Percentiles rank a stretch among this genome's conserved stretches.
Evolutionary conservation across 1,140 invertebrate genomes (phyloP).

Genomic region (Episyrphus balteatus): DNA sequence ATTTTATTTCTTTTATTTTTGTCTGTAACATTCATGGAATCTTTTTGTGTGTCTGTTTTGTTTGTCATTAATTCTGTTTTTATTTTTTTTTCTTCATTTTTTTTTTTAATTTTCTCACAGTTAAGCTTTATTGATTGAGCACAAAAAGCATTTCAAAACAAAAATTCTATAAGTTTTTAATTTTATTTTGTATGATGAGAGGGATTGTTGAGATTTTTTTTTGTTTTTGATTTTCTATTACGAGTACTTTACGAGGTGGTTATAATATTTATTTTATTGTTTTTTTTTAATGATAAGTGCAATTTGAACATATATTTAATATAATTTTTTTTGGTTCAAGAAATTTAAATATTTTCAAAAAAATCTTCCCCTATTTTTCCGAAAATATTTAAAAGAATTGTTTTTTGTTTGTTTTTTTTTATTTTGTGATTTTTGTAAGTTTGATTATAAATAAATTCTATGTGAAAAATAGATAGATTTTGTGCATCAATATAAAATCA

Average conservation of each 20-base stretch:
- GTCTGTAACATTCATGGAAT: conserved; percentile 1
- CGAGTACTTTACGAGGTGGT: conserved; percentile 1
- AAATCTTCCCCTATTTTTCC: conserved; percentile 32
- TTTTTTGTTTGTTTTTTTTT: conserved; percentile 3
- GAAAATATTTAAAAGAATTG: conserved; percentile 1
- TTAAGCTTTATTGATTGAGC: conserved; percentile 36
- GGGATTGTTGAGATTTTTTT: conserved; percentile 17
- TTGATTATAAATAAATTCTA: conserved; percentile 2
- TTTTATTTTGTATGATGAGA: not conserved
- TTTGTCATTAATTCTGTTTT: conserved; percentile 10
- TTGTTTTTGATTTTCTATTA: not conserved
- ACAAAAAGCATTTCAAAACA: conserved; percentile 25
- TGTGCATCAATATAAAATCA: no score
- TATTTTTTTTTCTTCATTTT: conserved; percentile 15
- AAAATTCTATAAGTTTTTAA: not conserved
- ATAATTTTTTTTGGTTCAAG: not conserved
- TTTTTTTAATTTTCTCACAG: conserved; percentile 31
- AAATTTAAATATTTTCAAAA: conserved; percentile 11
- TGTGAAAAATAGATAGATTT: no score
- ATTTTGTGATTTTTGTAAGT: conserved; percentile 4
- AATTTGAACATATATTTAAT: not conserved
- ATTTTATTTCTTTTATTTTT: not conserved
- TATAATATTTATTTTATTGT: not conserved
- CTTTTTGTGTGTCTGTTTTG: conserved; percentile 10
- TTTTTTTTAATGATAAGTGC: not conserved